A percentile compares a stretch with the other conserved stretches of the same genome.
Conservation (phyloP, 2,113 vertebrate species). For the Uria lomvia region DNA sequence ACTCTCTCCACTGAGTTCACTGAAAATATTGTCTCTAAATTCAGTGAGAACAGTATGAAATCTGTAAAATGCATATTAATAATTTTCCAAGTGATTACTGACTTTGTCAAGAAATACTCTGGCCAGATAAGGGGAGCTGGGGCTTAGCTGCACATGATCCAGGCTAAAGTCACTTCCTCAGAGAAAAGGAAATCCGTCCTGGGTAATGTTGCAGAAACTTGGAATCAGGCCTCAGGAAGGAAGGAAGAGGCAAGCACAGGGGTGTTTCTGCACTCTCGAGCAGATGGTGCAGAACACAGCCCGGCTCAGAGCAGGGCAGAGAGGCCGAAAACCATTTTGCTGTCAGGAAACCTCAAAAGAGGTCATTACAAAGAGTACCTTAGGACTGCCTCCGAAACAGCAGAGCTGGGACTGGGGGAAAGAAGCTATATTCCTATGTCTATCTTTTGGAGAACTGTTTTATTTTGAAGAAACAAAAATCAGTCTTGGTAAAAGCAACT, state of each 20-base stretch:
- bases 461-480: neutral
- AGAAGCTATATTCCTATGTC: neutral
- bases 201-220: slow-evolving; percentile 9
- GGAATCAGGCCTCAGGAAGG: neutral
- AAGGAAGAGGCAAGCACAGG: neutral
- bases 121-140: neutral
- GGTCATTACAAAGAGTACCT: neutral
- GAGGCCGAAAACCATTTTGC: neutral
- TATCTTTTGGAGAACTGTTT: neutral
- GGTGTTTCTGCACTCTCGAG: neutral
- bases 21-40: neutral
- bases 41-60: neutral
- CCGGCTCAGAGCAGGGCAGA: neutral
- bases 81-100: neutral
- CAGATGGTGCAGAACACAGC: neutral
- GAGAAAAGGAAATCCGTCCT: neutral
- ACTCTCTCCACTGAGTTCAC: neutral
- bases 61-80: neutral
- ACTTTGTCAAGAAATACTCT: neutral
- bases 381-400: neutral
- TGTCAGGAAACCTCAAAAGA: neutral
- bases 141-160: neutral
- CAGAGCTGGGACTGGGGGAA: rapidly evolving
- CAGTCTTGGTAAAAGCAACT: neutral
- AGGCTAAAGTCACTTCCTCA: neutral